Evolutionary conservation across 1,140 invertebrate genomes (phyloP).

Genomic region (Tenebrio molitor): DNA sequence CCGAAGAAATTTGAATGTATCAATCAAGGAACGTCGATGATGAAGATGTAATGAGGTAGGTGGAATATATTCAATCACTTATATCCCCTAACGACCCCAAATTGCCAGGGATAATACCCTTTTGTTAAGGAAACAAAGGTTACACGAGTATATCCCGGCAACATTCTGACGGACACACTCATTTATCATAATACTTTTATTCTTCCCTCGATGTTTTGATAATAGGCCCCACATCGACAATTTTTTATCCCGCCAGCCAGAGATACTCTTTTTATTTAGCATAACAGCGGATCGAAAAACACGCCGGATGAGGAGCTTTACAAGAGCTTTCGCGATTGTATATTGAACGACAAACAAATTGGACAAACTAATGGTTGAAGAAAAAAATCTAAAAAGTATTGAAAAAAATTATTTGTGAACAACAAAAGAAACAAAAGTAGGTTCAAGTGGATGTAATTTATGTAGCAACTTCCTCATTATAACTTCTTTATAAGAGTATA

Average conservation of each 20-base stretch:
- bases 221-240: conserved; percentile 26
- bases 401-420: no score
- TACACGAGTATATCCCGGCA: conserved; percentile 27
- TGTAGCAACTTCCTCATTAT: no score
- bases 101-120: conserved; percentile 1
- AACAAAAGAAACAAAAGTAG: no score
- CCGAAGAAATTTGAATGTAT: neutral
- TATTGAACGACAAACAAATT: no score
- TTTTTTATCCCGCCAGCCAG: neutral
- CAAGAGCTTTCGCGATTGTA: no score
- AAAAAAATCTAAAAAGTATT: no score
- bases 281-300: neutral
- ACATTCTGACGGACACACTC: conserved; percentile 23
- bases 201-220: conserved; percentile 24
- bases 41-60: conserved; percentile 3
- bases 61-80: conserved; percentile 3
- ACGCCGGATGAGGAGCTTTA: no score
- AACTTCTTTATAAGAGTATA: no score
- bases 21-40: neutral
- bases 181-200: conserved; percentile 33
- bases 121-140: conserved; percentile 27
- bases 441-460: no score
- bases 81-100: conserved; percentile 1
- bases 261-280: conserved; percentile 2
- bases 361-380: no score